Evolutionary conservation across 2,797 vertebrate genomes (phyloP).

Genomic region (Micromesistius poutassou): DNA sequence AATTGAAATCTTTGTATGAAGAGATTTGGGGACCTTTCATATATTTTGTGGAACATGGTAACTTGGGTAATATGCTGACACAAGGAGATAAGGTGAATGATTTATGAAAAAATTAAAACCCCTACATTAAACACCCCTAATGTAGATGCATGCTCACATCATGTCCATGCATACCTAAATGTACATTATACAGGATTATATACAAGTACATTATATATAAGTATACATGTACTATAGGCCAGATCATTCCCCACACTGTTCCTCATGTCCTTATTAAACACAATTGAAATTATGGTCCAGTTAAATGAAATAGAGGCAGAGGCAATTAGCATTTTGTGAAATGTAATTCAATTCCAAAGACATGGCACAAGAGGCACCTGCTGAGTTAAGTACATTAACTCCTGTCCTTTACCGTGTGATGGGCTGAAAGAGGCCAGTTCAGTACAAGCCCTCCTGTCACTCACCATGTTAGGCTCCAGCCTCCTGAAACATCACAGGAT

Average conservation of each 20-base stretch:
- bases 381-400: background rate
- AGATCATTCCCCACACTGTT: background rate
- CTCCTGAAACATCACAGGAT: background rate
- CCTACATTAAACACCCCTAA: too few relatives aligned
- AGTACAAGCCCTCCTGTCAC: background rate
- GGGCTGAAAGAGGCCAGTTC: background rate
- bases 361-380: background rate
- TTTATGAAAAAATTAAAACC: background rate
- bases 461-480: background rate
- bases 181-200: background rate
- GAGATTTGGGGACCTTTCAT: background rate
- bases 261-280: background rate
- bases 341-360: background rate
- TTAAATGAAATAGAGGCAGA: background rate
- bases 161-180: background rate
- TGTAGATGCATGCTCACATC: too few relatives aligned
- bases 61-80: background rate
- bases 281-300: background rate
- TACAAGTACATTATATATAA: background rate
- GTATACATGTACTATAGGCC: too few relatives aligned
- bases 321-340: background rate
- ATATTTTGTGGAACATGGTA: background rate
- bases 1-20: background rate
- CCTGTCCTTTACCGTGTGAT: too few relatives aligned
- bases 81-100: background rate